Conservation (phyloP, 2,888 invertebrate genomes). For the Caenorhabditis japonica region DNA sequence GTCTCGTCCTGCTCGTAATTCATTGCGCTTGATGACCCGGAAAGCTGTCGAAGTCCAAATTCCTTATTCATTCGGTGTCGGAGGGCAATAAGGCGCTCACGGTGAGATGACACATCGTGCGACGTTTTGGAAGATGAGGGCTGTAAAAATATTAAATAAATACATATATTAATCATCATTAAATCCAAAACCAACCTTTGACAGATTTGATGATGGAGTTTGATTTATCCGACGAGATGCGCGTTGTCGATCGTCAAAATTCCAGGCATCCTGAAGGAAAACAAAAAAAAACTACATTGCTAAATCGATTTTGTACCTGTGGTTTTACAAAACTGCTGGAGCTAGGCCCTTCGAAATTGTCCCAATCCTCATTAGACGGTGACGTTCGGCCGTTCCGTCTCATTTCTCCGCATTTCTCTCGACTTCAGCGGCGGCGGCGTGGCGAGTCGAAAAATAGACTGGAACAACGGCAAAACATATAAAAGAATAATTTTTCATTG, state of each 20-base stretch:
- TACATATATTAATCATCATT: not conserved
- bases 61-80: conserved; percentile 63
- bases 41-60: conserved; percentile 57
- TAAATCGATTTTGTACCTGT: conserved; percentile 9
- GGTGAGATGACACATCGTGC: conserved; percentile 41
- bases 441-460: not conserved
- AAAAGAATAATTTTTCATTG: no score
- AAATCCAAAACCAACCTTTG: not conserved
- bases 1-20: conserved; percentile 51
- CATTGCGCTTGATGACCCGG: not conserved
- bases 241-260: no score
- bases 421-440: conserved; percentile 1
- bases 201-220: not conserved
- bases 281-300: no score
- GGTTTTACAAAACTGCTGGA: conserved; percentile 26
- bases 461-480: no score
- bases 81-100: conserved; percentile 56
- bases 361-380: conserved; percentile 8
- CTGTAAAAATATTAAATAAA: conserved; percentile 1
- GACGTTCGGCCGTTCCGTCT: conserved; percentile 16
- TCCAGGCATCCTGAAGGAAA: no score
- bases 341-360: conserved; percentile 16
- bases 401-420: conserved; percentile 26
- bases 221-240: conserved; percentile 5
- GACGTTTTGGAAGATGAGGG: conserved; percentile 3